Percentiles rank a stretch among this genome's conserved stretches.
phyloP scores from a whole-genome alignment of 1,140 invertebrate genomes.

The Ephestia elutella region DNA sequence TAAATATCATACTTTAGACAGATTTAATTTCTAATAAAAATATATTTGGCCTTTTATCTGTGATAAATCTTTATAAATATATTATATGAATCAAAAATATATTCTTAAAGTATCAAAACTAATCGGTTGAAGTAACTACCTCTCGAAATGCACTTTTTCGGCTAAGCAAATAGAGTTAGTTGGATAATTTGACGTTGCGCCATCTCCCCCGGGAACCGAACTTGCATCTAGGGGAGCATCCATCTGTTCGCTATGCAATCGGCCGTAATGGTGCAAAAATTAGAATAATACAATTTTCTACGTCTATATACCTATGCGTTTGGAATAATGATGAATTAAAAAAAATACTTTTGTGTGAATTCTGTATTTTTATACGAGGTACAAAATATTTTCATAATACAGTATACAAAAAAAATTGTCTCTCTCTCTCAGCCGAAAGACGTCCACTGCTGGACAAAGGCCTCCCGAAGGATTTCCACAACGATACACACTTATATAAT shows the following conservation, averaged over 20 bases:
- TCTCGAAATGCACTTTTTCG: constrained; percentile 35
- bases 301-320: constrained; percentile 30
- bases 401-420: no score
- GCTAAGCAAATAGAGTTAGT: constrained; percentile 69
- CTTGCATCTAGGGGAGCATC: constrained; percentile 44
- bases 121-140: constrained; percentile 11
- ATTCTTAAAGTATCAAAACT: constrained; percentile 35
- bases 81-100: background rate
- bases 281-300: constrained; percentile 63
- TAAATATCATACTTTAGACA: no score
- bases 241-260: constrained; percentile 27
- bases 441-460: no score
- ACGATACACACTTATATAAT: no score
- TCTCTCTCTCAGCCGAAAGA: no score
- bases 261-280: constrained; percentile 33
- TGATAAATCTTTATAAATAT: no score
- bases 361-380: no score
- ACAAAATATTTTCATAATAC: no score
- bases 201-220: constrained; percentile 48
- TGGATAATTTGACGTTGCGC: constrained; percentile 63
- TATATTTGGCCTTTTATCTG: no score
- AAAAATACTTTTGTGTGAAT: background rate
- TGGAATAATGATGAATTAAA: constrained; percentile 44
- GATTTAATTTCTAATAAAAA: no score
- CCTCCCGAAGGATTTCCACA: no score